Evolutionary conservation across 2,888 invertebrate genomes (phyloP), one percentile per base, ranked within the genome.

Genomic region (Cinara cedri): DNA sequence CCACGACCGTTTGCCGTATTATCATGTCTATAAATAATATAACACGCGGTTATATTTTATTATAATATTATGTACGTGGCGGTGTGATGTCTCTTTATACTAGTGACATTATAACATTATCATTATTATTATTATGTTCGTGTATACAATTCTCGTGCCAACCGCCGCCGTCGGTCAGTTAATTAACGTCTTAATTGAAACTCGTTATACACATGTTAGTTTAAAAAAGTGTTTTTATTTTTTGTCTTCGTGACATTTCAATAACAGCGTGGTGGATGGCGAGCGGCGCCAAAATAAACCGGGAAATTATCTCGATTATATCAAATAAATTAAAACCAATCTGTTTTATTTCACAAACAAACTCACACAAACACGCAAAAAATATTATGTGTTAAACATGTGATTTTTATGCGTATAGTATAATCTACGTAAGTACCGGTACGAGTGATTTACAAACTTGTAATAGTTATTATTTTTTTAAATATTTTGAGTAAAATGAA

Each of bases 171-270:
- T 65, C 26, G 24, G 24, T 44, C 65, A 66, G 55, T 76, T 66
- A 76, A 76, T 76, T 76, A 68, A 57, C 26, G 76, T 76, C 76
- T 66, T 66, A 76, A 76, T 76, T 57, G 66, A 76, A 66, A 57
- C 24, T 68, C 66, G 24, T 76, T 46, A 19, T 66, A 66, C 76
- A 76, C 46, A 10, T 76, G 76, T 76, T 76, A 76, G 26, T 76
- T 76, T 74, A 21, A 1, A 24, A 34, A 34, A 4, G 3, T 34
- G 6, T 34, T 34, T 34, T 34, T 34, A 34, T 34, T 34, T 34
- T 54, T 44, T 24, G 13, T 21, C 19, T 46, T 21, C 3, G 21
- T 13, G 62, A 51, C 72, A 63, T 34, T 21, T 6, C 14, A 8
- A 60, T 2, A 9, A 34, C 34, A 4, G 34, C 6, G n/a, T n/a